phyloP scores from a whole-genome alignment of 2,113 vertebrate species.

The Tachuris rubrigastra region DNA sequence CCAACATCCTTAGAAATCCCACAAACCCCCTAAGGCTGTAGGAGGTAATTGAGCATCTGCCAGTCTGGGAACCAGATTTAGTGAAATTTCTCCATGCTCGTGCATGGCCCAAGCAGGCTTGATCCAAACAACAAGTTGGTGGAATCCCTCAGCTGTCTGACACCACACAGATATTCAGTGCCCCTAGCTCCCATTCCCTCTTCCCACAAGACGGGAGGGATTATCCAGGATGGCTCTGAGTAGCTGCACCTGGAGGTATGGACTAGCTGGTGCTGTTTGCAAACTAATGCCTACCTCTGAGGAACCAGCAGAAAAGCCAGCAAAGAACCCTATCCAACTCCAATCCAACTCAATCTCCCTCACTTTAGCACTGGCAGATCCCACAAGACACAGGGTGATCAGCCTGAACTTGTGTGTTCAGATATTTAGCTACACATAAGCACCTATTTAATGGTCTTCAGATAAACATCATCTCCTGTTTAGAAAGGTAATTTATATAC shows the following conservation, averaged over 20 bases:
- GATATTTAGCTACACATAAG: not conserved
- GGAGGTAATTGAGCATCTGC: not conserved
- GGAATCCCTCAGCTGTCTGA: not conserved
- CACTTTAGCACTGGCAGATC: not conserved
- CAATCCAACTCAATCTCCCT: no score
- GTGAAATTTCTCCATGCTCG: fast-evolving
- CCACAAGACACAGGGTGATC: not conserved
- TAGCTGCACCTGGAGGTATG: not conserved
- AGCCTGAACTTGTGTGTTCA: not conserved
- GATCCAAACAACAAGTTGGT: not conserved
- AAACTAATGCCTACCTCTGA: not conserved
- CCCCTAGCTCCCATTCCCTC: not conserved
- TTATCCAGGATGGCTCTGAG: not conserved
- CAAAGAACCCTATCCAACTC: not conserved
- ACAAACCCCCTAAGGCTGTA: not conserved
- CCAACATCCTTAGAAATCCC: not conserved
- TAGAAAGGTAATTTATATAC: not conserved
- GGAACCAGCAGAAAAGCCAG: not conserved
- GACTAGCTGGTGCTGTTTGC: not conserved
- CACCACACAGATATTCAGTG: not conserved
- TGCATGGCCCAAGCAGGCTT: not conserved
- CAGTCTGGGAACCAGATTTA: not conserved
- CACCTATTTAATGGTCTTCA: not conserved
- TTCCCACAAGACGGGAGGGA: not conserved
- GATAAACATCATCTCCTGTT: not conserved